Evolutionary conservation across 2,797 vertebrate species (phyloP).

Genomic region (Diceros bicornis): DNA sequence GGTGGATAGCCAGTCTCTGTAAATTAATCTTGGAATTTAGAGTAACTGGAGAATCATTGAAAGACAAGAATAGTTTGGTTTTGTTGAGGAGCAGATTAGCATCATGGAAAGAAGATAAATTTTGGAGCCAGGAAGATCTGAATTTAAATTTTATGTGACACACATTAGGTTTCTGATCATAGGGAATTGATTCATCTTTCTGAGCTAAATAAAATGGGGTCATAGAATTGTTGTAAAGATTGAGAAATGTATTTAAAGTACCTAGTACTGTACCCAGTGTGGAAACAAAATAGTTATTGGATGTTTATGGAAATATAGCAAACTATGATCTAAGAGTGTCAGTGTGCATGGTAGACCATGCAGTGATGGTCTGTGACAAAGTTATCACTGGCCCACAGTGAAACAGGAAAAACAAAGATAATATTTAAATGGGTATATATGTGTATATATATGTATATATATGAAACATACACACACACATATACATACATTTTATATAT

Average conservation of each 20-base stretch:
- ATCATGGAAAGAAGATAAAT: not conserved
- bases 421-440: not conserved
- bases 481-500: not conserved
- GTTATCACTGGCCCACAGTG: not conserved
- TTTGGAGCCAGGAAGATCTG: not conserved
- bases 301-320: not conserved
- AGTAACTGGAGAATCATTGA: conserved; percentile 14
- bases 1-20: not conserved
- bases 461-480: not conserved
- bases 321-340: not conserved
- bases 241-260: conserved; percentile 35
- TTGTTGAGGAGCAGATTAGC: conserved; percentile 2
- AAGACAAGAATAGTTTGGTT: not conserved
- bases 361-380: not conserved
- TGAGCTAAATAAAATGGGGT: not conserved
- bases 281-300: not conserved
- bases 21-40: conserved; percentile 12
- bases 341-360: not conserved
- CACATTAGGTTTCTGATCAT: not conserved
- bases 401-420: not conserved
- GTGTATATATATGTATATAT: not conserved
- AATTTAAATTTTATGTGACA: conserved; percentile 45
- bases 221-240: not conserved
- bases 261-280: not conserved
- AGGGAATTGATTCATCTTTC: conserved; percentile 18